Percentiles rank a stretch among this genome's conserved stretches.
Evolutionary conservation across 1,140 invertebrate species (phyloP).

Genomic region (Maniola jurtina): DNA sequence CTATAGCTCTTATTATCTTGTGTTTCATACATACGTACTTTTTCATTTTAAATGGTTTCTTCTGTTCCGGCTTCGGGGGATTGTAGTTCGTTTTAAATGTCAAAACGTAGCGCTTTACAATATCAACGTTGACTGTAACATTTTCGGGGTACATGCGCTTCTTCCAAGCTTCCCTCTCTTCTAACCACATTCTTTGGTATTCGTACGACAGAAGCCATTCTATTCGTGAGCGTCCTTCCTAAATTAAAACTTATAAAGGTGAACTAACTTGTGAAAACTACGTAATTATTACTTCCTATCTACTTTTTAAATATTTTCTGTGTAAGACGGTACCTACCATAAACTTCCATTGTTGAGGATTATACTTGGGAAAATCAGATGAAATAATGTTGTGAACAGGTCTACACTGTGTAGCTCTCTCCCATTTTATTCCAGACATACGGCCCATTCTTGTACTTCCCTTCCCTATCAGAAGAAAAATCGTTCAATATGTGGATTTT

Average conservation of each 20-base stretch:
- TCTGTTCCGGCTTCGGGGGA: constrained; percentile 57
- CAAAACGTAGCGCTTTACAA: constrained; percentile 69
- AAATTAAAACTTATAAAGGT: neutral
- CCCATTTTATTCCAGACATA: constrained; percentile 65
- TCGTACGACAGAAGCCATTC: constrained; percentile 67
- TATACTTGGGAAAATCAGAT: constrained; percentile 73
- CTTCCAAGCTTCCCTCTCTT: constrained; percentile 71
- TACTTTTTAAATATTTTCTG: neutral
- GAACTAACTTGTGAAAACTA: neutral
- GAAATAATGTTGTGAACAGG: constrained; percentile 72
- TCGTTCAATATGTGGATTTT: too few relatives aligned
- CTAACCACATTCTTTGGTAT: constrained; percentile 72
- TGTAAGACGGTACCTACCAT: constrained; percentile 49
- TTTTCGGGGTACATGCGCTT: constrained; percentile 70
- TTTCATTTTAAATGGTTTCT: constrained; percentile 72
- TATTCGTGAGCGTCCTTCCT: constrained; percentile 66
- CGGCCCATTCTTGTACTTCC: constrained; percentile 45
- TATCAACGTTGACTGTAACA: constrained; percentile 60
- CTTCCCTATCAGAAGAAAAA: neutral
- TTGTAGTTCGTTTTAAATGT: constrained; percentile 66
- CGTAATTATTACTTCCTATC: neutral
- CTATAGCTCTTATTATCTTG: neutral
- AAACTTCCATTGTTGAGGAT: constrained; percentile 71
- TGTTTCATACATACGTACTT: constrained; percentile 47
- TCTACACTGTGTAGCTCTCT: constrained; percentile 54